A percentile compares a stretch with the other conserved stretches of the same genome.
These are phyloP conservation scores for Hyaena hyaena DNA, from an alignment of 2,113 vertebrate species.

Conservation along the genomic window DNA sequence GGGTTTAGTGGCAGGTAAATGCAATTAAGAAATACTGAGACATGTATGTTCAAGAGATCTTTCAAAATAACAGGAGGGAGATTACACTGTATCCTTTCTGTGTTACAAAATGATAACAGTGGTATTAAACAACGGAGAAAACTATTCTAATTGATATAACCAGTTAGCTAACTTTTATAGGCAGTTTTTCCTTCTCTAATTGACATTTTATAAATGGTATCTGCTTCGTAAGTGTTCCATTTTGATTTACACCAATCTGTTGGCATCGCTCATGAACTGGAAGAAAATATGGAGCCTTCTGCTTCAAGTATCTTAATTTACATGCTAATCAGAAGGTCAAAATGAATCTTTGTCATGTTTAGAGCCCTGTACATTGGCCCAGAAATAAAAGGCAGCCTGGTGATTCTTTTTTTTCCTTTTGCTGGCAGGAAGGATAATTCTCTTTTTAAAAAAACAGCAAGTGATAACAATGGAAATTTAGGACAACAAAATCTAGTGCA, in stretches of 20 bases:
- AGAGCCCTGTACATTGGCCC: conserved; percentile 6
- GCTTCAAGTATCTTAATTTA: conserved; percentile 68
- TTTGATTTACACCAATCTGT: conserved; percentile 77
- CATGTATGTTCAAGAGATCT: not conserved
- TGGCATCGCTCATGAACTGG: conserved; percentile 61
- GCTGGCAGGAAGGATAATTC: not conserved
- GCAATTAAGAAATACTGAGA: not conserved
- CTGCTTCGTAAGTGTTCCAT: conserved; percentile 66
- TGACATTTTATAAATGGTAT: conserved; percentile 75
- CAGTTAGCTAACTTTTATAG: conserved; percentile 53
- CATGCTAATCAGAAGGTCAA: conserved; percentile 70
- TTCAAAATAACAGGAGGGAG: not conserved
- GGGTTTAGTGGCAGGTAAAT: not conserved
- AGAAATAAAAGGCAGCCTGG: conserved; percentile 51
- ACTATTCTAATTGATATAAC: not conserved
- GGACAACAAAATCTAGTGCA: conserved; percentile 20
- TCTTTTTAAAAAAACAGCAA: not conserved
- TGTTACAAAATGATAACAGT: not conserved
- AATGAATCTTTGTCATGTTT: conserved; percentile 65
- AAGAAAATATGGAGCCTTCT: conserved; percentile 70
- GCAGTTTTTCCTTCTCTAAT: conserved; percentile 46
- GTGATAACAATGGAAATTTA: conserved; percentile 59
- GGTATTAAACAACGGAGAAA: not conserved
- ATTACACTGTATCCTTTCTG: not conserved
- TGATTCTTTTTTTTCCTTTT: not conserved